Percentiles rank a stretch among this genome's conserved stretches.
Conservation (phyloP, 1,140 invertebrate species). For the Brevipalpus yothersi region DNA sequence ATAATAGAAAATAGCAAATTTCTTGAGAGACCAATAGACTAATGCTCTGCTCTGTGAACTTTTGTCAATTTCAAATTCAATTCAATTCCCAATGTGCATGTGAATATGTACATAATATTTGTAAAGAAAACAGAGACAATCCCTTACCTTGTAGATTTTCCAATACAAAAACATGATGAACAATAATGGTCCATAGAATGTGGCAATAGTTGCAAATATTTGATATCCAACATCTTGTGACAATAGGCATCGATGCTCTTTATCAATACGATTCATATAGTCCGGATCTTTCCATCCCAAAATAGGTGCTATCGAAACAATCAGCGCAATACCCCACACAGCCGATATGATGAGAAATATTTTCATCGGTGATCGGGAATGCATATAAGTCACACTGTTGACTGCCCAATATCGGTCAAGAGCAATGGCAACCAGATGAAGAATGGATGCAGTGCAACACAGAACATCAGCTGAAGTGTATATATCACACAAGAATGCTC, state of each 20-base stretch:
- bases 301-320: constrained; percentile 64
- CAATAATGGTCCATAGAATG: constrained; percentile 82
- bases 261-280: constrained; percentile 47
- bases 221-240: constrained; percentile 72
- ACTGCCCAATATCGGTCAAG: constrained; percentile 78
- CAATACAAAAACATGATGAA: constrained; percentile 80
- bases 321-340: constrained; percentile 57
- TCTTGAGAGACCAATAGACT: too few relatives aligned
- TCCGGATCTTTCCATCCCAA: constrained; percentile 65
- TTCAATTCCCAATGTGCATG: too few relatives aligned
- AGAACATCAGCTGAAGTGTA: constrained; percentile 77
- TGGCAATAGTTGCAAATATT: constrained; percentile 52
- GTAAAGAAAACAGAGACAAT: neutral
- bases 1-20: too few relatives aligned
- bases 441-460: constrained; percentile 73
- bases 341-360: constrained; percentile 72
- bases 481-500: constrained; percentile 66
- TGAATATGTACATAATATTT: too few relatives aligned
- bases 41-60: too few relatives aligned
- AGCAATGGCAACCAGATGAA: constrained; percentile 74
- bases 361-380: constrained; percentile 46
- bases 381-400: constrained; percentile 80
- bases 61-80: too few relatives aligned
- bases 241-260: constrained; percentile 57
- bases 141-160: constrained; percentile 36